A percentile compares a stretch with the other conserved stretches of the same genome.
These are phyloP conservation scores for Periparus ater DNA, from an alignment of 2,797 vertebrate genomes.

Conservation along the genomic window DNA sequence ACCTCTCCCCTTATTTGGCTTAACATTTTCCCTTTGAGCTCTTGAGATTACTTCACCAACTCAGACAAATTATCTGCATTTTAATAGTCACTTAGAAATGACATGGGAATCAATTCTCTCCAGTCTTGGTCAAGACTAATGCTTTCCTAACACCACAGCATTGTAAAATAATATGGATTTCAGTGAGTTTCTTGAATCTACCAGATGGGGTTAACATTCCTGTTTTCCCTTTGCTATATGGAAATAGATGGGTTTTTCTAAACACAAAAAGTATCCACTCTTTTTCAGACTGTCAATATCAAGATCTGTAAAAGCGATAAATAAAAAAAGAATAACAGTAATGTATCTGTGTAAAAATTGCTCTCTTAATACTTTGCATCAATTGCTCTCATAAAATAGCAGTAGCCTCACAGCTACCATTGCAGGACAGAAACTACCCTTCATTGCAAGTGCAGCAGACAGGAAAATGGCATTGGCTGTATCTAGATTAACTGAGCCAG, in stretches of 20 bases:
- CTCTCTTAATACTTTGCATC: background rate
- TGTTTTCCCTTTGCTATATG: background rate
- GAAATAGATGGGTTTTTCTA: background rate
- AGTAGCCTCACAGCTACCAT: background rate
- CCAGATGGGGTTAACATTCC: background rate
- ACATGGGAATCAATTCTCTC: background rate
- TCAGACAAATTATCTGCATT: slow-evolving; percentile 1
- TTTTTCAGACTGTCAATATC: background rate
- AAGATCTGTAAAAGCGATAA: background rate
- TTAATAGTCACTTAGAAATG: background rate
- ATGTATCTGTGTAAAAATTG: background rate
- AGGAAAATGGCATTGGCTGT: background rate
- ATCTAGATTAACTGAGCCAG: background rate
- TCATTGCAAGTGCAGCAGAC: background rate
- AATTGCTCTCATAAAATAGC: background rate
- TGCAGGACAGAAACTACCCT: background rate
- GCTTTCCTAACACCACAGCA: background rate
- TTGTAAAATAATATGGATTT: background rate
- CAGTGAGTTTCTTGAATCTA: background rate
- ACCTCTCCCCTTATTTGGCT: background rate
- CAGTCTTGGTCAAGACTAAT: background rate
- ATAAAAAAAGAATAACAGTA: background rate
- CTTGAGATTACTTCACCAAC: background rate
- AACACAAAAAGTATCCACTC: background rate
- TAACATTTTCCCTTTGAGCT: background rate